Percentiles rank a stretch among this genome's conserved stretches.
phyloP scores from a whole-genome alignment of 2,888 invertebrate species.

The Aphidius colemani region DNA sequence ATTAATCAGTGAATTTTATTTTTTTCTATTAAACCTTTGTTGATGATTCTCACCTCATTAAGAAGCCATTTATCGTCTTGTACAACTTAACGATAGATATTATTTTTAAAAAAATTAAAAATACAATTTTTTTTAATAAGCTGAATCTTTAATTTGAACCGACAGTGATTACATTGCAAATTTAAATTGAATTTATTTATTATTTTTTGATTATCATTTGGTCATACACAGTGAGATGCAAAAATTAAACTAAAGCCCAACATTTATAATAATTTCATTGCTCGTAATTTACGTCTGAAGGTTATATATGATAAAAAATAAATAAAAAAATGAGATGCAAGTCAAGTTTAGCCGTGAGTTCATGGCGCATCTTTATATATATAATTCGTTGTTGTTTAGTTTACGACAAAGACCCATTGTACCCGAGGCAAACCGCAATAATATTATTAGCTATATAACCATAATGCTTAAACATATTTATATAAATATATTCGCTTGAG shows the following conservation, averaged over 20 bases:
- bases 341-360: conserved; percentile 20
- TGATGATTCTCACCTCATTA: conserved; percentile 22
- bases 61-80: conserved; percentile 9
- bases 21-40: conserved; percentile 17
- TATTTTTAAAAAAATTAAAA: no score
- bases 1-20: conserved; percentile 11
- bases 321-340: conserved; percentile 5
- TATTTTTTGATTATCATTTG: conserved; percentile 3
- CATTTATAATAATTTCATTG: conserved; percentile 36
- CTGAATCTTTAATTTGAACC: no score
- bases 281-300: conserved; percentile 39
- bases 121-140: no score
- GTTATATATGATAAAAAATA: conserved; percentile 21
- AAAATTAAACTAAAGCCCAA: neutral
- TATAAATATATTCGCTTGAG: no score
- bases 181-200: no score
- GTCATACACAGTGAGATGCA: conserved; percentile 12
- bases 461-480: neutral
- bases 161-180: no score
- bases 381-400: conserved; percentile 27
- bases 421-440: conserved; percentile 40
- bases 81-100: conserved; percentile 1
- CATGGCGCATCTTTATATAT: conserved; percentile 19
- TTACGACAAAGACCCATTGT: conserved; percentile 53
- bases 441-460: conserved; percentile 48